Evolutionary conservation across 53 echinoderm and acorn worm species (phyloP), one percentile per base, ranked within the genome.

Genomic region (Arbacia lixula): DNA sequence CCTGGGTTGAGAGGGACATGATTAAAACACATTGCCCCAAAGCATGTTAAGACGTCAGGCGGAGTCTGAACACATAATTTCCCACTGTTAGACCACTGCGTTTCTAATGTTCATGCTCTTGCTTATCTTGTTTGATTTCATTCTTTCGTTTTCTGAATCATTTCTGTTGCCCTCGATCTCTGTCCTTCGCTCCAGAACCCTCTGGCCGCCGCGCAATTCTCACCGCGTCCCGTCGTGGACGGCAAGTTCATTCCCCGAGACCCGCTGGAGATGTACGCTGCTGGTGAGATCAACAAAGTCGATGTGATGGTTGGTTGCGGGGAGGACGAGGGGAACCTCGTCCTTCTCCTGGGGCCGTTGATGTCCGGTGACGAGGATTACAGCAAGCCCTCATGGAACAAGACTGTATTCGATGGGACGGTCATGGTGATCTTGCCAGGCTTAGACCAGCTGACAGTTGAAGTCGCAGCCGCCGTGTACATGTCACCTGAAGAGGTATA

Each of bases 181-280:
- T n/a, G n/a, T n/a, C n/a, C n/a, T n/a, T n/a, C n/a, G n/a, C n/a
- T n/a, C n/a, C n/a, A n/a, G n/a, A n/a, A n/a, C n/a, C n/a, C n/a
- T n/a, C n/a, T n/a, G n/a, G n/a, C n/a, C n/a, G n/a, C n/a, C n/a
- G n/a, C n/a, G n/a, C n/a, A n/a, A 5, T 46, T 71, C 31, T 32
- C 30, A 14, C 36, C 34, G 1, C 76, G 53, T 38, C 76, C 76
- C 1, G 51, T 53, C 20, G 16, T 79, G 4, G 79, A 79, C 22
- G 79, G 61, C 12, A 4, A 21, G 39, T 79, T 79, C 60, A 57
- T 79, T 2, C 73, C 73, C 0, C 73, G 73, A 6, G 73, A 73
- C 39, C 73, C 73, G 0, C 12, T 16, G 16, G 73, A 49, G 53
- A 73, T 73, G 73, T 49, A 32, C 19, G 73, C 73, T 24, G 53